Evolutionary conservation across 1,140 invertebrate genomes (phyloP).

Genomic region (Sitophilus oryzae): DNA sequence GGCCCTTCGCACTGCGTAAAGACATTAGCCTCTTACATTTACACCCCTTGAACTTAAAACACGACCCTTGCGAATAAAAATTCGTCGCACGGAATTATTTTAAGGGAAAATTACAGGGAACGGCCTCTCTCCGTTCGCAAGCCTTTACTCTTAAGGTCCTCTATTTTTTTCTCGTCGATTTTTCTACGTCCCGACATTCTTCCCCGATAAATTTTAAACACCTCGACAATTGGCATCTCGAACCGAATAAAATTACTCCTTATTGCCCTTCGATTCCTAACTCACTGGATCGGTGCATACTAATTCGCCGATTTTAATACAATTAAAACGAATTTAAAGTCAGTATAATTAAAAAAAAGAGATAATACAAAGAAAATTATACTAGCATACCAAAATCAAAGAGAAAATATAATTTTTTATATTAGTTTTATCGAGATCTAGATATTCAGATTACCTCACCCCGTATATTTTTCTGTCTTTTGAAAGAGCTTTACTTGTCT

Average conservation of each 20-base stretch:
- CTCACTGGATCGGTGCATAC: too few relatives aligned
- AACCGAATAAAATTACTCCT: too few relatives aligned
- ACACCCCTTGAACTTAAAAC: constrained; percentile 28
- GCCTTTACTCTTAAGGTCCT: constrained; percentile 20
- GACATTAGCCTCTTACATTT: constrained; percentile 44
- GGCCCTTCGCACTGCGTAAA: constrained; percentile 43
- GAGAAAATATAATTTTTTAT: too few relatives aligned
- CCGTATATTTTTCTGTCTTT: too few relatives aligned
- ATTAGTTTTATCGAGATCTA: too few relatives aligned
- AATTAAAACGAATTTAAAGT: too few relatives aligned
- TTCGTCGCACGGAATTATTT: constrained; percentile 31
- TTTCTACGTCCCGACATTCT: background rate
- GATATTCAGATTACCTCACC: too few relatives aligned
- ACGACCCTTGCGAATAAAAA: constrained; percentile 27
- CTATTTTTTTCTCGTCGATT: constrained; percentile 8
- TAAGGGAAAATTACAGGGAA: constrained; percentile 26
- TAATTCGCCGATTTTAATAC: too few relatives aligned
- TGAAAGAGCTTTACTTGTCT: too few relatives aligned
- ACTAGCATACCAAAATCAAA: too few relatives aligned
- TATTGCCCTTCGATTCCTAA: too few relatives aligned
- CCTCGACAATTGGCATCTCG: background rate
- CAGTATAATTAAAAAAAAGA: background rate
- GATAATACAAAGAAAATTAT: too few relatives aligned
- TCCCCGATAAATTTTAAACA: constrained; percentile 6
- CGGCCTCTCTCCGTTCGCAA: constrained; percentile 12